These are phyloP conservation scores for Lichenostomus cassidix DNA, from an alignment of 2,113 vertebrate genomes.

Conservation along the genomic window DNA sequence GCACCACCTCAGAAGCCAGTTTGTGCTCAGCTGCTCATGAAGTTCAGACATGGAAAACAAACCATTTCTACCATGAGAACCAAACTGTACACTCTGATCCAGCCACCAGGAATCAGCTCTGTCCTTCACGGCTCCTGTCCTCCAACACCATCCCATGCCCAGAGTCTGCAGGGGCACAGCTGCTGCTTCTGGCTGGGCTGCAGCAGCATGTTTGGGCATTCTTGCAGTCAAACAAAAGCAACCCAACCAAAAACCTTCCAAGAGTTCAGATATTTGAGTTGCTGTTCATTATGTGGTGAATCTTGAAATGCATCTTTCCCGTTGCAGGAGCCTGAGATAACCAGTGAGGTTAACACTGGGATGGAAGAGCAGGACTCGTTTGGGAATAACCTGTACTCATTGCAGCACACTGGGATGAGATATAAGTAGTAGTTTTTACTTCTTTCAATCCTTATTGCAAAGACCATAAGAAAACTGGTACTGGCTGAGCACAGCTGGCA, in stretches of 20 bases:
- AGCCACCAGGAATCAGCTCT: neutral
- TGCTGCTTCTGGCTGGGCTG: neutral
- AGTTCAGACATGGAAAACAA: neutral
- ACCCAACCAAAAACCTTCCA: neutral
- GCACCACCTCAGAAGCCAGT: neutral
- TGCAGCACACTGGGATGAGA: neutral
- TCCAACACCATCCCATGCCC: fast-evolving
- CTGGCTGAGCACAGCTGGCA: neutral
- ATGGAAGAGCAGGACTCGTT: neutral
- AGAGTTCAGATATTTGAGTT: neutral
- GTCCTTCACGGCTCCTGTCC: neutral
- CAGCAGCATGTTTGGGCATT: neutral
- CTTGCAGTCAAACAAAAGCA: neutral
- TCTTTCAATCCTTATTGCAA: neutral
- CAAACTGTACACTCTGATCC: neutral
- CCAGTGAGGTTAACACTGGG: neutral
- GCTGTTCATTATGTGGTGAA: neutral
- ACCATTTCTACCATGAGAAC: neutral
- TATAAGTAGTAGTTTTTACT: neutral
- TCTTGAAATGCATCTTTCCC: neutral
- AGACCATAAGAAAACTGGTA: neutral
- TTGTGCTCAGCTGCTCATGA: neutral
- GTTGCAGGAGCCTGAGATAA: neutral
- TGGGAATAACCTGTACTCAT: neutral
- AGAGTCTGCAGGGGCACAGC: neutral